A percentile compares a stretch with the other conserved stretches of the same genome.
These are phyloP conservation scores for Barypeithes pellucidus DNA, from an alignment of 2,888 invertebrate species.

Conservation along the genomic window DNA sequence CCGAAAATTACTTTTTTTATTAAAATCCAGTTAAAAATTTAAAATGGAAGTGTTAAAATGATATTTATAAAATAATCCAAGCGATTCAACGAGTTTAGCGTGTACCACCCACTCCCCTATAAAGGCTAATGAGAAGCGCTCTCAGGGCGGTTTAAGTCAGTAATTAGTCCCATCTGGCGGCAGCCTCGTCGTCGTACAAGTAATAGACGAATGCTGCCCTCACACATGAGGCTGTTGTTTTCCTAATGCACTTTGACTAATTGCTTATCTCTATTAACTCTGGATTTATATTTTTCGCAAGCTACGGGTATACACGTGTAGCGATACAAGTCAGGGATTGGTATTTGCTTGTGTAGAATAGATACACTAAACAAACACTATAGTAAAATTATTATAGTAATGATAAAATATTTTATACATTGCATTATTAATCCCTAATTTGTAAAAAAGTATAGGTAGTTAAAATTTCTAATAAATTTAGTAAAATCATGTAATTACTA, in stretches of 20 bases:
- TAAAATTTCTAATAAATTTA: too few species aligned
- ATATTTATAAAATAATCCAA: not conserved
- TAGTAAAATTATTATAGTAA: too few species aligned
- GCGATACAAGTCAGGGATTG: too few species aligned
- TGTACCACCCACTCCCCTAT: not conserved
- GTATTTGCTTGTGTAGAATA: too few species aligned
- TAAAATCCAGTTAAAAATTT: too few species aligned
- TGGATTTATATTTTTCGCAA: conserved; percentile 62
- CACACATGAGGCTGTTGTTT: conserved; percentile 69
- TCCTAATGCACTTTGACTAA: conserved; percentile 66
- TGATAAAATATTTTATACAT: too few species aligned
- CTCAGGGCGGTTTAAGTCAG: conserved; percentile 68
- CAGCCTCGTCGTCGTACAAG: conserved; percentile 68
- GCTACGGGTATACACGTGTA: too few species aligned
- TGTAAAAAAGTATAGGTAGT: too few species aligned
- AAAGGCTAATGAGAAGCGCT: conserved; percentile 32
- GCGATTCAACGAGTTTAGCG: conserved; percentile 1
- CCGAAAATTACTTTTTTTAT: too few species aligned
- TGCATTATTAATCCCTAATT: too few species aligned
- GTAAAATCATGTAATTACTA: too few species aligned
- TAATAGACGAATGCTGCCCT: conserved; percentile 70
- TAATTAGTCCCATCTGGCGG: conserved; percentile 72
- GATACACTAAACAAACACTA: too few species aligned
- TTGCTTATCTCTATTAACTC: conserved; percentile 69
- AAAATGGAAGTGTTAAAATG: not conserved